Evolutionary conservation across 1,140 invertebrate genomes (phyloP).

Genomic region (Geopemphigus sp.): DNA sequence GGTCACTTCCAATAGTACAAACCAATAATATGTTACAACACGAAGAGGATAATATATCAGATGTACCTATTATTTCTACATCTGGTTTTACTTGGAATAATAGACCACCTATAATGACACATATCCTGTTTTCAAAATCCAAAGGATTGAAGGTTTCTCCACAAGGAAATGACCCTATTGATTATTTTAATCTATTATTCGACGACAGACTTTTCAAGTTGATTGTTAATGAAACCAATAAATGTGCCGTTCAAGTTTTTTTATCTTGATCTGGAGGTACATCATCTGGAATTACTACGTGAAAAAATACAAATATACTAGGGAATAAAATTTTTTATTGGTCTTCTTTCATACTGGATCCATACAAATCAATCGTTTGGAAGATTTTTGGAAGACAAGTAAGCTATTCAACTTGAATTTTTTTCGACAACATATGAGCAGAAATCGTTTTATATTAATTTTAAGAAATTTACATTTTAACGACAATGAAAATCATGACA

Average conservation of each 20-base stretch:
- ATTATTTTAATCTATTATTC: slow-evolving; percentile 29
- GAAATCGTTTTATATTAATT: background rate
- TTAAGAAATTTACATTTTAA: background rate
- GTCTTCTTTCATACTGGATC: background rate
- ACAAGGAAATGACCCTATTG: slow-evolving; percentile 1
- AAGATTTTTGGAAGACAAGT: background rate
- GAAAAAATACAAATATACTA: background rate
- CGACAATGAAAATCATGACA: background rate
- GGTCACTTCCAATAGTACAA: no score
- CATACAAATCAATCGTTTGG: background rate
- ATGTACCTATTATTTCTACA: no score
- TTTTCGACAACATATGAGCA: background rate
- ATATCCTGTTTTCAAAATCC: no score
- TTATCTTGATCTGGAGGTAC: background rate
- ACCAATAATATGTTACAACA: no score
- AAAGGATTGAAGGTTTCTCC: background rate
- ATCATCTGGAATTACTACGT: background rate
- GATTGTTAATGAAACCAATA: slow-evolving; percentile 50
- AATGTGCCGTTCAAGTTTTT: slow-evolving; percentile 16
- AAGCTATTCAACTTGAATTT: background rate
- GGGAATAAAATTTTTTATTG: background rate
- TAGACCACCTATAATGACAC: no score
- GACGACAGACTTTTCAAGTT: slow-evolving; percentile 39
- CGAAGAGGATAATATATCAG: no score
- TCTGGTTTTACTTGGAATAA: no score